These are phyloP conservation scores for Nephrotoma guestfalica DNA, from an alignment of 2,888 invertebrate species.

Conservation along the genomic window DNA sequence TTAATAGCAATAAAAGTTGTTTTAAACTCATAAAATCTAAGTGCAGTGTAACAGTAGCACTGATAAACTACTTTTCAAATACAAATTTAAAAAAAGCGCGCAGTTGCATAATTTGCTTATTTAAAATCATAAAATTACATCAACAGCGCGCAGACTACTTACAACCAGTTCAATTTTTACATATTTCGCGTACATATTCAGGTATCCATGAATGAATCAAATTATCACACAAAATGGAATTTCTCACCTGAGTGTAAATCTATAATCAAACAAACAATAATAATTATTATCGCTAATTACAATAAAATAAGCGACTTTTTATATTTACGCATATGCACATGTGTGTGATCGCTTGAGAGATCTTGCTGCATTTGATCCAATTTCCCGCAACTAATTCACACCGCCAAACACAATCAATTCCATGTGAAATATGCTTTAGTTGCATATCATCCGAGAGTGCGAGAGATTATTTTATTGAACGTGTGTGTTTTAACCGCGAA, in stretches of 20 bases:
- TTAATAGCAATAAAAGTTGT: background rate
- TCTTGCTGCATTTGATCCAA: background rate
- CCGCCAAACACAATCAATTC: background rate
- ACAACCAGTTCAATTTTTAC: background rate
- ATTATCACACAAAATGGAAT: background rate
- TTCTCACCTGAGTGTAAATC: background rate
- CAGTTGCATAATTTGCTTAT: background rate
- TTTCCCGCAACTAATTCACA: background rate
- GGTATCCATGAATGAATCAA: background rate
- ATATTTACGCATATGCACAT: background rate
- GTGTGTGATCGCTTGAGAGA: background rate
- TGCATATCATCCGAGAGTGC: background rate
- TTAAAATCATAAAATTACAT: background rate
- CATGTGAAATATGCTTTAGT: background rate
- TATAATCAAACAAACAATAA: background rate
- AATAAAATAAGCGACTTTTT: background rate
- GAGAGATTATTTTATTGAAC: background rate
- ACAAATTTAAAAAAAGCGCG: background rate
- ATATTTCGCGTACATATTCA: background rate
- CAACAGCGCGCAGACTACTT: background rate
- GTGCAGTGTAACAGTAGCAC: background rate
- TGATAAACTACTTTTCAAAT: background rate
- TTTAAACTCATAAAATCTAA: background rate
- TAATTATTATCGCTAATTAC: background rate
- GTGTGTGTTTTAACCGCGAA: background rate